Conservation (phyloP, 2,888 invertebrate species). For the Leptarthrus brevirostris region DNA sequence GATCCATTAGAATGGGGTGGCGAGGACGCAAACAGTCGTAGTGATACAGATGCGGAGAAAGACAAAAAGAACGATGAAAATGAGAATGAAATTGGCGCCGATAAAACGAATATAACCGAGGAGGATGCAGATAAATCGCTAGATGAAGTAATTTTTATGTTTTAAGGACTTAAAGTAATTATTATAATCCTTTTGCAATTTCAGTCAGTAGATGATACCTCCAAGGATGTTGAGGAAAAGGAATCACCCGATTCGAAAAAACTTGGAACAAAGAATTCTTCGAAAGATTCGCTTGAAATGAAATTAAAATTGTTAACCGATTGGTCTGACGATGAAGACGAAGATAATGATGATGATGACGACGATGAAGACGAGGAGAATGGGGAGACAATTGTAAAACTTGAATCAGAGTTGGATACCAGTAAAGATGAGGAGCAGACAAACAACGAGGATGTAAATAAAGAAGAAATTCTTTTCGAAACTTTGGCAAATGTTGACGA, state of each 20-base stretch:
- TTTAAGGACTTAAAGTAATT: neutral
- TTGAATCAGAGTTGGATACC: neutral
- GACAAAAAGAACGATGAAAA: conserved; percentile 42
- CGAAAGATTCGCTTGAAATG: conserved; percentile 57
- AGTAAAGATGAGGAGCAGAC: too few relatives aligned
- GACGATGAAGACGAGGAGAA: neutral
- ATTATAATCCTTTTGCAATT: neutral
- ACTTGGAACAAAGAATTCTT: neutral
- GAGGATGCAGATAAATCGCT: neutral
- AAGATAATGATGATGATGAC: conserved; percentile 59
- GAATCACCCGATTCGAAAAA: neutral
- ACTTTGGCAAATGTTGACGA: neutral
- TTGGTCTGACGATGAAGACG: conserved; percentile 66
- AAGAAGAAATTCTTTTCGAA: conserved; percentile 37
- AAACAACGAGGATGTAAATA: neutral
- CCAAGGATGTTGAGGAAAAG: neutral
- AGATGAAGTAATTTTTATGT: neutral
- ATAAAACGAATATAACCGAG: neutral
- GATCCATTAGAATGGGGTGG: conserved; percentile 20
- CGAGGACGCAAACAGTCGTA: neutral
- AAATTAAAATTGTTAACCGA: conserved; percentile 61
- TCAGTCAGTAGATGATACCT: neutral
- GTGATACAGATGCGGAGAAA: conserved; percentile 56
- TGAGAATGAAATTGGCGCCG: neutral
- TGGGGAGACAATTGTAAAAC: neutral